A percentile compares a stretch with the other conserved stretches of the same genome.
These are phyloP conservation scores for Pristionchus entomophagus DNA, from an alignment of 2,888 invertebrate genomes.

Conservation along the genomic window DNA sequence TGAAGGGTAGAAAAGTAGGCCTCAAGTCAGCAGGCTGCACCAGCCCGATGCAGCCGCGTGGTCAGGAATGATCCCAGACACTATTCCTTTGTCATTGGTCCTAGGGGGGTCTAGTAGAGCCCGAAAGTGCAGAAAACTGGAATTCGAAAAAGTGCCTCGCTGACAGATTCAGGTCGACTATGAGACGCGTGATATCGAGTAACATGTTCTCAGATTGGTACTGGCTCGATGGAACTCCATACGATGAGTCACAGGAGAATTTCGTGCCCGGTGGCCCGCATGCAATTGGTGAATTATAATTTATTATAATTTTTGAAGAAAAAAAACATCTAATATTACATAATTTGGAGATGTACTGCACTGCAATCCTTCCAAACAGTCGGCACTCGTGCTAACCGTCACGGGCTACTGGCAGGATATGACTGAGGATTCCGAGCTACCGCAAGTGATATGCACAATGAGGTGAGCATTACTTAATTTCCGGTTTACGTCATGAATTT, in stretches of 20 bases:
- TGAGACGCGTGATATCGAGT: too few species aligned
- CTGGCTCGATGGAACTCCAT: constrained; percentile 28
- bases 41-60: too few species aligned
- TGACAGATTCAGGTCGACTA: too few species aligned
- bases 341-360: neutral
- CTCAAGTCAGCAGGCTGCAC: too few species aligned
- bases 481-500: too few species aligned
- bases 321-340: neutral
- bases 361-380: neutral
- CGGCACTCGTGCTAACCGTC: neutral
- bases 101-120: too few species aligned
- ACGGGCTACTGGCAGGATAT: neutral
- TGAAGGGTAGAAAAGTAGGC: too few species aligned
- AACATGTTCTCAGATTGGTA: constrained; percentile 4
- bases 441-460: neutral
- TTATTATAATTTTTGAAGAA: neutral
- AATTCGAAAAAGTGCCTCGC: too few species aligned
- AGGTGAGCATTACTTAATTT: neutral
- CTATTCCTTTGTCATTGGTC: too few species aligned
- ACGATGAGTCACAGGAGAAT: neutral
- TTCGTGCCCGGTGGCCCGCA: neutral
- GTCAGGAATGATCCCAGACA: too few species aligned
- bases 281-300: neutral
- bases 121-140: too few species aligned
- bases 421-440: neutral